Evolutionary conservation across 2,888 invertebrate genomes (phyloP), one percentile per base, ranked within the genome.

Genomic region (Hermaeophaga mercurialis): DNA sequence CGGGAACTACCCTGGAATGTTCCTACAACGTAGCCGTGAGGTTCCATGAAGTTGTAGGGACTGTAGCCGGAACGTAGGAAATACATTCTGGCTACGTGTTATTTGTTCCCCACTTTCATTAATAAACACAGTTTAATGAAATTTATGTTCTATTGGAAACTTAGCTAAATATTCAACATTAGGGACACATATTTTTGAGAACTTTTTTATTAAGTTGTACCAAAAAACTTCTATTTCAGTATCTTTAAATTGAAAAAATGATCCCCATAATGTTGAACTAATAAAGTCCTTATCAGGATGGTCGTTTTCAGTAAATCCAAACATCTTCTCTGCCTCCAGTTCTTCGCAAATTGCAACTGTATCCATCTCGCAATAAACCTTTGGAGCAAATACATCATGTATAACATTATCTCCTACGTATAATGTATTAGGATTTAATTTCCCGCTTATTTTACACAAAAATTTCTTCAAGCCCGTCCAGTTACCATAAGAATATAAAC

Each of bases 341-440:
- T 91, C 91, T 70, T 89, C 89, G 52, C 84, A 81, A 15, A 91
- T 78, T 6, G 86, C 84, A n/a, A 90, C 80, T 0, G 87, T 84
- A 71, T 89, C 87, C 71, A 87, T 85, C 43, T 80, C 74, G 1
- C 79, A 78, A 66, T 80, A 79, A 31, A 78, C 78, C 24, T 80
- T 78, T 0, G 90, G 88, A 7, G 88, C 82, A 70, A 85, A 88
- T 44, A 90, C 80, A 76, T 91, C 91, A 74, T 90, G 89, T 31
- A 89, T 79, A 9, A 90, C 72, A 76, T 90, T 89, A 75, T 91
- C 91, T 0, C 91, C 91, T 61, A 91, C 75, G 70, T 90, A 91
- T 0, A 90, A 68, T 58, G 85, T 83, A 65, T 81, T 80, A 0
- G 85, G 84, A 46, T 80, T 68, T 1, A 66, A 54, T 54, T 77